phyloP scores from a whole-genome alignment of 92 coral and sea anemone genomes.

The Scolanthus callimorphus region DNA sequence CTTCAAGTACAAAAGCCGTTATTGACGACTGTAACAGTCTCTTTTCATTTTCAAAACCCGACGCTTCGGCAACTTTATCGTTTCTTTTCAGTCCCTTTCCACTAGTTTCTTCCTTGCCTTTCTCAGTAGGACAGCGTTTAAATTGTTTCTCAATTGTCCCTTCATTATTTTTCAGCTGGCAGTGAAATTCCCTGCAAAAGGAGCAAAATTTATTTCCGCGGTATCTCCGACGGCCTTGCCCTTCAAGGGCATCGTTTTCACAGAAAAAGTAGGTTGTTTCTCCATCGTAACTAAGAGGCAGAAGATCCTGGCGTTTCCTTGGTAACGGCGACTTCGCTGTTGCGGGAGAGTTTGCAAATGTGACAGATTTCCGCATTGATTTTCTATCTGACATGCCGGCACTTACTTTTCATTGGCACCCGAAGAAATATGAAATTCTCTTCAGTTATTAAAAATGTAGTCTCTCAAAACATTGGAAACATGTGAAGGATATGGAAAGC shows the following conservation, averaged over 20 bases:
- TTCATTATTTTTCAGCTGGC: constrained; percentile 2
- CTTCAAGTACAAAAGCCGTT: constrained; percentile 10
- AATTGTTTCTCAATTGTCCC: background rate
- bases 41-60: background rate
- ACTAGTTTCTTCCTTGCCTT: background rate
- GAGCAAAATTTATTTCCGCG: constrained; percentile 18
- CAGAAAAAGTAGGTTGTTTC: constrained; percentile 5
- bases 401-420: too few relatives aligned
- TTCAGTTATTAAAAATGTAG: too few relatives aligned
- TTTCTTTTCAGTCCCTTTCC: background rate
- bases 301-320: background rate
- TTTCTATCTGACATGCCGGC: too few relatives aligned
- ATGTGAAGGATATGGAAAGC: too few relatives aligned
- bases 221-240: background rate
- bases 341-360: background rate
- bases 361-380: background rate
- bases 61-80: background rate
- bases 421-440: too few relatives aligned
- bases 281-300: background rate
- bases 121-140: background rate
- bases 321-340: background rate
- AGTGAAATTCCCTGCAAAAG: constrained; percentile 22
- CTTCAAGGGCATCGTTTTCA: background rate
- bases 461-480: too few relatives aligned
- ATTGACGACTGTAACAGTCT: background rate